Base-by-base conservation (phyloP, 1,140 invertebrate genomes). In the Sminthurinus signatus region DNA sequence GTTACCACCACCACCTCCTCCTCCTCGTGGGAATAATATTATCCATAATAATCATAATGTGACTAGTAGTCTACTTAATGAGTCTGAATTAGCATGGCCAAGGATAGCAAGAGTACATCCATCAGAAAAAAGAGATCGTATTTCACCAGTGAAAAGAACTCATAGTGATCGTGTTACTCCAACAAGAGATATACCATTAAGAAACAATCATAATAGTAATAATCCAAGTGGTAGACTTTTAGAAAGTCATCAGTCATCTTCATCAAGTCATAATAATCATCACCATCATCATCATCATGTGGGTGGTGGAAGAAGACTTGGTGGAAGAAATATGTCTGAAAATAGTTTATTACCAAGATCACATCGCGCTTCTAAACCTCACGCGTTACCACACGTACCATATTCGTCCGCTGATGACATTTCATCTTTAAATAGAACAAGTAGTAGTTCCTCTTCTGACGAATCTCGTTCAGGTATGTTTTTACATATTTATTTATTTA, bases 331-430 rank as follows among this genome's bases (percentile, higher is more conserved):
- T 60, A 51, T 69, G 54, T 69, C 67, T 0, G 67, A 69, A 52
- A 65, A 42, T 14, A 65, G 46, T 62, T 50, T 69, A 32, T 52
- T 64, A 28, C 59, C 59, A 29, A 52, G 67, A n/a, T 43, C 43
- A 39, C 19, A 43, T 39, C 51, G 63, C 17, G 52, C 58, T 28
- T n/a, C n/a, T n/a, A 65, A 69, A 55, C 50, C 32, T 14, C 67
- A 65, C 36, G 36, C 60, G 5, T 36, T 44, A n/a, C 64, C 64
- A 4, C n/a, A n/a, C n/a, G 52, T 70, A 29, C 68, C 68, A n/a
- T 85, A 86, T 73, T 88, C 86, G 1, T 89, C 87, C 0, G 87
- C 86, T 1, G 87, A 89, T 74, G 87, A 89, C 75, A 81, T 89
- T 19, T 88, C 86, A 73, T 88, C 86, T 0, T 76, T 88, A 1